Conservation (phyloP, 2,113 vertebrate genomes). For the Oenanthe oenanthe region DNA sequence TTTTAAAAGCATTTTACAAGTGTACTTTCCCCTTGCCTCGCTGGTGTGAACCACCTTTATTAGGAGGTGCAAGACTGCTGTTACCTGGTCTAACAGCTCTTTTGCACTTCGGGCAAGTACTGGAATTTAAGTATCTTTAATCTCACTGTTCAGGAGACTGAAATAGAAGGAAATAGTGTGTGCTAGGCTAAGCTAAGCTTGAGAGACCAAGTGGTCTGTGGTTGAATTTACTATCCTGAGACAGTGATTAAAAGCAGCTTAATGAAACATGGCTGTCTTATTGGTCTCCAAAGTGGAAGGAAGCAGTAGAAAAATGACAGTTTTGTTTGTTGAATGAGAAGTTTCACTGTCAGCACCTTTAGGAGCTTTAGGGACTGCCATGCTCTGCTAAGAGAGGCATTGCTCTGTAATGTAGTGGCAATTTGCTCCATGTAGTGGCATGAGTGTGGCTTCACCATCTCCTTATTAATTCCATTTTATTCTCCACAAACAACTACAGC, state of each 20-base stretch:
- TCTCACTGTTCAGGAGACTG: background rate
- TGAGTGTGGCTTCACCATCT: fast-evolving
- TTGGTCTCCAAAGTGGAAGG: background rate
- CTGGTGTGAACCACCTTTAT: background rate
- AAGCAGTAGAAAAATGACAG: background rate
- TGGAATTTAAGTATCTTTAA: background rate
- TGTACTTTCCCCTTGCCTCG: conserved; percentile 30
- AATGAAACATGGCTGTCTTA: background rate
- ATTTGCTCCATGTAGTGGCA: background rate
- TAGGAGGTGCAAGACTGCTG: background rate
- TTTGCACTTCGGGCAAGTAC: background rate
- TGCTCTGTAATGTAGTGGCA: background rate
- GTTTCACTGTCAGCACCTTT: background rate
- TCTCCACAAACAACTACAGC: background rate
- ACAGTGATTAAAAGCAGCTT: background rate
- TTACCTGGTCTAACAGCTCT: background rate
- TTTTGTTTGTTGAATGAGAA: background rate
- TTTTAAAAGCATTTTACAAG: conserved; percentile 34
- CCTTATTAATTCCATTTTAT: background rate
- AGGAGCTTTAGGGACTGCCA: background rate
- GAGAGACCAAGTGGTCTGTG: background rate
- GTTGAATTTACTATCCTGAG: background rate
- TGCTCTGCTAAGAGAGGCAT: background rate
- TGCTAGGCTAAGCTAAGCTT: background rate
- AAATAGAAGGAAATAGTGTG: background rate